These are phyloP conservation scores for Gymnothorax reevesii DNA, from an alignment of 2,797 vertebrate genomes.

Conservation along the genomic window DNA sequence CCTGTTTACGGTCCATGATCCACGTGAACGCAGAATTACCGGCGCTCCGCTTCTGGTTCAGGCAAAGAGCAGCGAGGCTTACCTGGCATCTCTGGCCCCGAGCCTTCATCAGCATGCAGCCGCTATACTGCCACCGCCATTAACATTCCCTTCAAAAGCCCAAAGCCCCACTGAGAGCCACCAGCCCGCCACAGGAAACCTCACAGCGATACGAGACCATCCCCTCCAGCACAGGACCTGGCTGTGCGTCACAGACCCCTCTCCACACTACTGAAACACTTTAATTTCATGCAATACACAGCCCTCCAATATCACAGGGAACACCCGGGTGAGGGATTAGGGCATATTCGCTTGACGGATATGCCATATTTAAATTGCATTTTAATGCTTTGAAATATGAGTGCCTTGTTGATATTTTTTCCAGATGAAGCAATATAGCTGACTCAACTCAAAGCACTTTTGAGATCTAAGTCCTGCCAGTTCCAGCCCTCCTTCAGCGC, in stretches of 20 bases:
- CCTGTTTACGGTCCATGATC: too few species aligned
- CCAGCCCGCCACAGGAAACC: neutral
- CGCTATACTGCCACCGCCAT: slow-evolving; percentile 29
- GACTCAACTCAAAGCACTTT: neutral
- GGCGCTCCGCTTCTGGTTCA: neutral
- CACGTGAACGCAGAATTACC: neutral
- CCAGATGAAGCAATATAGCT: neutral
- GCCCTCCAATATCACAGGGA: neutral
- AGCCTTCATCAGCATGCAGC: slow-evolving; percentile 36
- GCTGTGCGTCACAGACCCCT: neutral
- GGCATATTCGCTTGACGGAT: neutral
- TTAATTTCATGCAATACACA: neutral
- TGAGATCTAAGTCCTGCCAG: neutral
- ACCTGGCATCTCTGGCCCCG: neutral
- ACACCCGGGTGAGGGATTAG: neutral
- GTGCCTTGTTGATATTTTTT: neutral
- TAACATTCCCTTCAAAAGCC: slow-evolving; percentile 41
- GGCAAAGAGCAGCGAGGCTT: neutral
- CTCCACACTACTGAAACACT: neutral
- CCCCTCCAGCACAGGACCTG: neutral
- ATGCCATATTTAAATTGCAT: neutral
- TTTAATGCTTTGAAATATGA: neutral
- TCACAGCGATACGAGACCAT: neutral
- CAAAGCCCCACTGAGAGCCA: neutral
- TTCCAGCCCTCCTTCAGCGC: neutral